phyloP scores from a whole-genome alignment of 2,113 vertebrate genomes.

The Ascaphus truei region DNA sequence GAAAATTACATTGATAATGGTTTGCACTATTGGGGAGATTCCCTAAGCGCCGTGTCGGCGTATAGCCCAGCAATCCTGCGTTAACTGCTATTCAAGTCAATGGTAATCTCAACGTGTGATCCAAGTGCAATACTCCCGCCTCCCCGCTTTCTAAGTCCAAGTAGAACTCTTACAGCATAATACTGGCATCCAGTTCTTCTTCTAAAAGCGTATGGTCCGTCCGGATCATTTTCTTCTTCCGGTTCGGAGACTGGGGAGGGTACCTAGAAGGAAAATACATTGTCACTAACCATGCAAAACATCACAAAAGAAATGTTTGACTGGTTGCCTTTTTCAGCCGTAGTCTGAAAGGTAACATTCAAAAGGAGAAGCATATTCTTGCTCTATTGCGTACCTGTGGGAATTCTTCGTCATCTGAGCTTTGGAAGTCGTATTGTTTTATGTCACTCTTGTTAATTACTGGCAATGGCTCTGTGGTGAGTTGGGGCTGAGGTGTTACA shows the following conservation, averaged over 20 bases:
- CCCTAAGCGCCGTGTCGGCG: too few species aligned
- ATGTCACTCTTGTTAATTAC: constrained; percentile 80
- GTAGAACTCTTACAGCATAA: constrained; percentile 78
- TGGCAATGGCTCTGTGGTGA: constrained; percentile 67
- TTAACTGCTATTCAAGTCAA: too few species aligned
- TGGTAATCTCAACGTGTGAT: too few species aligned
- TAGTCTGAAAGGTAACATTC: too few species aligned
- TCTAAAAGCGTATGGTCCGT: constrained; percentile 84
- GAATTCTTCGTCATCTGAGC: constrained; percentile 88
- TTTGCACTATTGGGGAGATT: too few species aligned
- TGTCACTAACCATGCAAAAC: background rate
- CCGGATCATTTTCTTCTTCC: constrained; percentile 87
- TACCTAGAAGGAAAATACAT: constrained; percentile 49
- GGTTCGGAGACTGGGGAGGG: constrained; percentile 80
- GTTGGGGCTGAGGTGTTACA: constrained; percentile 59
- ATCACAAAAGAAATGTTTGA: background rate
- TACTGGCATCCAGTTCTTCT: constrained; percentile 88
- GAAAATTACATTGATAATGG: too few species aligned
- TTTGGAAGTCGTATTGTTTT: constrained; percentile 94
- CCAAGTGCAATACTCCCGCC: too few species aligned
- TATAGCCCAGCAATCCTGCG: too few species aligned
- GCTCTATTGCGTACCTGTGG: constrained; percentile 68
- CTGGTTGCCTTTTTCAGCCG: too few species aligned
- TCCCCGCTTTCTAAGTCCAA: constrained; percentile 21
- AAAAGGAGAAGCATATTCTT: constrained; percentile 17